Evolutionary conservation across 2,113 vertebrate species (phyloP).

Genomic region (Scalopus aquaticus): DNA sequence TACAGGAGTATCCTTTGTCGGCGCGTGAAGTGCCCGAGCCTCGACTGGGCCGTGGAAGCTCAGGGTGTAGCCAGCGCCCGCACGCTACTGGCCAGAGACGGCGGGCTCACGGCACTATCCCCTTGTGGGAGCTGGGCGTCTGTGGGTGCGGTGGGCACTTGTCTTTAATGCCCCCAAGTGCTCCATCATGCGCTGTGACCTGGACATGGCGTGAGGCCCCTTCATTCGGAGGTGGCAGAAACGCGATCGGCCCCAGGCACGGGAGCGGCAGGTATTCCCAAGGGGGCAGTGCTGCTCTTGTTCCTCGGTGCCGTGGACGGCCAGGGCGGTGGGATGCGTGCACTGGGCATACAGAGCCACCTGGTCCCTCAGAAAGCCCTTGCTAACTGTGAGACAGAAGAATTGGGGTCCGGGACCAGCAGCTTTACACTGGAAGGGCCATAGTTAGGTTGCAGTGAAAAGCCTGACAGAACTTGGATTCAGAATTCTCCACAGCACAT

Average conservation of each 20-base stretch:
- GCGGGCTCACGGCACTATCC: background rate
- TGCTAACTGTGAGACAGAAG: background rate
- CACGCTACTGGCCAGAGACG: background rate
- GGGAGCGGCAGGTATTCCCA: background rate
- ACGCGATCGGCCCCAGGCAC: background rate
- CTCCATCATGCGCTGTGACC: background rate
- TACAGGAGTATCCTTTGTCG: conserved; percentile 93
- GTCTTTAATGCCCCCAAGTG: background rate
- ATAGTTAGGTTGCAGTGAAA: background rate
- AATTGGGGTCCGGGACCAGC: background rate
- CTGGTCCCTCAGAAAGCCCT: background rate
- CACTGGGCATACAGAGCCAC: background rate
- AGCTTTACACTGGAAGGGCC: background rate
- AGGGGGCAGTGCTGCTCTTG: background rate
- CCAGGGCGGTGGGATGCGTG: background rate
- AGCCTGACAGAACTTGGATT: background rate
- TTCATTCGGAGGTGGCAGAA: background rate
- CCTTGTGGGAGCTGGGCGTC: background rate
- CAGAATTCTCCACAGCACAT: background rate
- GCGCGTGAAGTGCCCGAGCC: background rate
- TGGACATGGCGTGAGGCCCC: background rate
- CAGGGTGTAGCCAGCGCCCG: background rate
- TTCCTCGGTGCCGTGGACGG: background rate
- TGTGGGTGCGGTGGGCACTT: background rate
- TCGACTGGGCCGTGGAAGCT: background rate